A percentile compares a stretch with the other conserved stretches of the same genome.
Evolutionary conservation across 2,888 invertebrate genomes (phyloP).

Genomic region (Punctoribates punctum): DNA sequence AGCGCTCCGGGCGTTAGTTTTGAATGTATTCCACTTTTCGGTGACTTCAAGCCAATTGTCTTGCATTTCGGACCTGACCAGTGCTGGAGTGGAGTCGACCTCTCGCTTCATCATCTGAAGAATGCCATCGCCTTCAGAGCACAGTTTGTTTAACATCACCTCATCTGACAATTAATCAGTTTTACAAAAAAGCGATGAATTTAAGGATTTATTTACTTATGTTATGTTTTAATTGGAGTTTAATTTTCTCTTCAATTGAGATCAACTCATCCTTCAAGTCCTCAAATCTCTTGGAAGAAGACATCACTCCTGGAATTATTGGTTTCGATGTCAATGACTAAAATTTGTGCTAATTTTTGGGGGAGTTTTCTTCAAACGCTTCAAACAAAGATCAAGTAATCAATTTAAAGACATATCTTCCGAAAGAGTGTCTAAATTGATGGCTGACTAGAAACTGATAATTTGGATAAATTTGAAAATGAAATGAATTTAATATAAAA

Average conservation of each 20-base stretch:
- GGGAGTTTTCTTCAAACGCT: too few species aligned
- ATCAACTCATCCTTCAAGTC: slow-evolving; percentile 53
- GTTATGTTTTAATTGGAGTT: slow-evolving; percentile 48
- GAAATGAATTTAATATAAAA: too few species aligned
- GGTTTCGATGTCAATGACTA: not conserved
- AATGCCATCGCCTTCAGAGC: slow-evolving; percentile 42
- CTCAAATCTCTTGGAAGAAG: slow-evolving; percentile 54
- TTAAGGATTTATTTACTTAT: slow-evolving; percentile 45
- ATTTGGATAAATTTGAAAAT: too few species aligned
- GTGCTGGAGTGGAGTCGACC: slow-evolving; percentile 26
- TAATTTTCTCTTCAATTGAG: slow-evolving; percentile 50
- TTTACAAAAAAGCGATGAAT: not conserved
- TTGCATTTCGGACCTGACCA: slow-evolving; percentile 38
- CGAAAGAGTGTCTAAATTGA: too few species aligned
- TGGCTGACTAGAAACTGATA: too few species aligned
- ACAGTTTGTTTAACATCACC: slow-evolving; percentile 36
- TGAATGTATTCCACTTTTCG: slow-evolving; percentile 39
- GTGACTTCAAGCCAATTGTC: slow-evolving; percentile 7
- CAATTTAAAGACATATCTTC: too few species aligned
- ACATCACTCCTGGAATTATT: slow-evolving; percentile 15
- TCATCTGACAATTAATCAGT: slow-evolving; percentile 42
- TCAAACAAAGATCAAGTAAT: too few species aligned
- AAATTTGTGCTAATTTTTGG: too few species aligned
- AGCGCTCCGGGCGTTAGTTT: slow-evolving; percentile 2
- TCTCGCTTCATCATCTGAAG: slow-evolving; percentile 38